These are phyloP conservation scores for Nixonia krombeini DNA, from an alignment of 1,140 invertebrate species.

Conservation along the genomic window DNA sequence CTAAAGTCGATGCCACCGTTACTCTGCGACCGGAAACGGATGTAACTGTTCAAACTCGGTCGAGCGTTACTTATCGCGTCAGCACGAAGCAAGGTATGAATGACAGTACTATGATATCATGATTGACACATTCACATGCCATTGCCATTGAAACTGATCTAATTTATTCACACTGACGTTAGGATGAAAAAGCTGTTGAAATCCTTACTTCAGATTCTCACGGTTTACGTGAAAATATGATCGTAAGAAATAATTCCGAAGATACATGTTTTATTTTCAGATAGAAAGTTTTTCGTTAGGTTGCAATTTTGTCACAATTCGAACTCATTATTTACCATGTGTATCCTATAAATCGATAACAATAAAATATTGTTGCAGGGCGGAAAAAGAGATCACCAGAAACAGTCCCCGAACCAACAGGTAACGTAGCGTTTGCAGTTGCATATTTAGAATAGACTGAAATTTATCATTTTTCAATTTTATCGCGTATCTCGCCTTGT, in stretches of 20 bases:
- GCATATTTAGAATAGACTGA: neutral
- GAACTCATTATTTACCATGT: too few species aligned
- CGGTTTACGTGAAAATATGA: too few species aligned
- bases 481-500: slow-evolving; percentile 15
- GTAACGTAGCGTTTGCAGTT: slow-evolving; percentile 46
- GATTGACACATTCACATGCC: slow-evolving; percentile 3
- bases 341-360: too few species aligned
- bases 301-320: too few species aligned
- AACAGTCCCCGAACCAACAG: slow-evolving; percentile 36
- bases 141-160: slow-evolving; percentile 7
- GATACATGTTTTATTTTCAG: too few species aligned
- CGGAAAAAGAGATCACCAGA: slow-evolving; percentile 58
- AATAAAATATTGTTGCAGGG: too few species aligned
- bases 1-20: slow-evolving; percentile 52
- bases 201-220: too few species aligned
- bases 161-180: neutral
- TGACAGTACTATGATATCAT: slow-evolving; percentile 10
- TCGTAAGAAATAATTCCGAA: too few species aligned
- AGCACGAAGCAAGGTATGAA: slow-evolving; percentile 74
- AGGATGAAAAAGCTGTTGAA: neutral
- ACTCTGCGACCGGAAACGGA: slow-evolving; percentile 63
- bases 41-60: slow-evolving; percentile 76
- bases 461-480: slow-evolving; percentile 3
- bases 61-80: slow-evolving; percentile 80
- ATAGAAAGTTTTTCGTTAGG: too few species aligned